Base-by-base conservation (phyloP, 2,113 vertebrate species). In the Callorhinus ursinus region DNA sequence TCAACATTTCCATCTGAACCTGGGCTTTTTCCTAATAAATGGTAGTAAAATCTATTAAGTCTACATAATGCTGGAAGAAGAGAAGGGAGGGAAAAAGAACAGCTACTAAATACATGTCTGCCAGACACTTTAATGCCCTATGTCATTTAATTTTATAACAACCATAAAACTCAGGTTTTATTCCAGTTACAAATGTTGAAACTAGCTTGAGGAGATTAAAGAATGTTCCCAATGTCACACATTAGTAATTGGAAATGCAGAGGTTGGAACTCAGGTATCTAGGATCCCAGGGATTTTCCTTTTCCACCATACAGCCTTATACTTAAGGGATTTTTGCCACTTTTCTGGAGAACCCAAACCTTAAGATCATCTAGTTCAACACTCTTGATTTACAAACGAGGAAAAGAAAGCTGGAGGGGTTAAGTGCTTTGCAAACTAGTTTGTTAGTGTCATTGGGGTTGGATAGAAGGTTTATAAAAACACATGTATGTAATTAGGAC, bases 401-500 rank as follows among this genome's bases (percentile, higher is more conserved):
- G 59, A 90, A 89, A 96, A 96, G 69, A 96, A 93, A 94, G 76
- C 61, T 71, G 42, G 31, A 79, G 80, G 92, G 90, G 90, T 93
- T 93, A 96, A 97, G 80, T 85, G 80, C 84, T 98, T 96, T 96
- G 80, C 71, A 92, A 90, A 95, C 83, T 90, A 93, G 90, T 97
- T 96, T 95, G 79, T 92, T 90, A 93, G 85, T 96, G 92, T 90
- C 89, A 24, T 13, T 71, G 31, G 31, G 21, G 59, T 92, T 94
- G 76, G 57, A 90, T 4, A 65, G 87, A 84, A 51, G 84, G 92
- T 82, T 90, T 92, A 92, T 67, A 90, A 96, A 92, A 97, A 95
- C 97, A 98, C 55, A 83, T 90, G 97, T 89, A 83, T 95, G 79
- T 97, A 97, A 98, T 97, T 97, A 97, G 96, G 84, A 71, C 69